These are phyloP conservation scores for Podocnemis expansa DNA, from an alignment of 2,113 vertebrate genomes.

Conservation along the genomic window DNA sequence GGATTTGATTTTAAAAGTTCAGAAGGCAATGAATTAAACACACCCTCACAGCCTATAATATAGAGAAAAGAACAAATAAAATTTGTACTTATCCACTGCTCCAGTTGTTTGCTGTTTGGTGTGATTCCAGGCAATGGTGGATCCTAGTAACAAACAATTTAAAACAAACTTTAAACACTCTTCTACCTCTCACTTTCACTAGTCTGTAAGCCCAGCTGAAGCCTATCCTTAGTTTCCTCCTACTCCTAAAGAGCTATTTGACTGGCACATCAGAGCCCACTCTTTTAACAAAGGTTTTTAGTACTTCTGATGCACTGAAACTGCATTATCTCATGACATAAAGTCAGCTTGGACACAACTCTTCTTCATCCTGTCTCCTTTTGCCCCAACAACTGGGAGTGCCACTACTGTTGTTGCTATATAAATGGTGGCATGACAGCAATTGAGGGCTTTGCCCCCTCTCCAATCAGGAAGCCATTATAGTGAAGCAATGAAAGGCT, in stretches of 20 bases:
- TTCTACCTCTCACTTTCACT: neutral
- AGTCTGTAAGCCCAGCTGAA: neutral
- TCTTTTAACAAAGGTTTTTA: neutral
- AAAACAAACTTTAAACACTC: neutral
- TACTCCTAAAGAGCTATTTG: neutral
- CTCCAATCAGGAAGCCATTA: neutral
- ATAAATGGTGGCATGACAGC: neutral
- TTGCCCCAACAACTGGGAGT: neutral
- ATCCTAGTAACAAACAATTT: neutral
- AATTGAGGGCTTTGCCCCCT: neutral
- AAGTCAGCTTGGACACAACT: neutral
- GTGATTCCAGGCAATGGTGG: fast-evolving
- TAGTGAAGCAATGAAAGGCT: too few species aligned
- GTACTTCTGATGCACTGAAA: neutral
- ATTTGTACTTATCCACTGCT: neutral
- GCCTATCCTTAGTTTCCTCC: neutral
- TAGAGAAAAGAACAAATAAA: neutral
- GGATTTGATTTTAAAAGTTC: neutral
- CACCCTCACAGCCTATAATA: neutral
- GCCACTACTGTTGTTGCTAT: neutral
- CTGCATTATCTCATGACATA: neutral
- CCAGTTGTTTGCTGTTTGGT: fast-evolving
- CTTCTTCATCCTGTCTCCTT: neutral
- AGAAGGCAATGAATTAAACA: neutral
- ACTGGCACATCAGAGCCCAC: neutral